Base-by-base conservation (phyloP, 2,113 vertebrate species). In the Notothenia rossii region DNA sequence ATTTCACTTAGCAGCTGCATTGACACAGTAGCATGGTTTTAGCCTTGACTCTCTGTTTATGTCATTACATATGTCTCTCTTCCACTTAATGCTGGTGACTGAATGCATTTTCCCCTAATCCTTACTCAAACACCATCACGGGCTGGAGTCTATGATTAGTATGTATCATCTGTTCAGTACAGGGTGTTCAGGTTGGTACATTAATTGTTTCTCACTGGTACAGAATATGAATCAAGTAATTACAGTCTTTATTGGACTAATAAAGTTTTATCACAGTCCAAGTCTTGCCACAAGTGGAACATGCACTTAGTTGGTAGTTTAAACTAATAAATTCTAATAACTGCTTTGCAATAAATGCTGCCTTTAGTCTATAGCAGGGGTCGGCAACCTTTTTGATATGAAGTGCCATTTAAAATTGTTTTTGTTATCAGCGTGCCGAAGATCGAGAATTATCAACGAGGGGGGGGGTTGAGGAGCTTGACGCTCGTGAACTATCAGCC, bases 1-100 rank as follows among this genome's bases (percentile, higher is more conserved):
- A 7, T 72, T 81, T 81, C 61, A 46, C 50, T 70, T 29, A 46
- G 36, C 62, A 64, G 29, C 72, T 45, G 58, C 43, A 43, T 18
- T 45, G 48, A 56, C n/a, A 56, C 56, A 36, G 8, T 10, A 13
- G 46, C 43, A 46, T n/a, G 13, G 13, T 13, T 22, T 9, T 58
- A 53, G 45, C 55, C 51, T 54, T 1, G 7, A n/a, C 33, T 69
- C 62, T 63, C 40, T 17, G 56, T 73, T 60, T 60, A 33, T 20
- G 15, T 29, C 25, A 22, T 17, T 46, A 63, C 17, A 73, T 46
- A 10, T 20, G 45, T 82, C 11, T 46, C 25, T 72, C 5, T 59
- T 55, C 1, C 14, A 56, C 14, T 11, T 55, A 55, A 25, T 33
- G 14, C 11, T 22, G 29, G 0, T 36, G 14, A 58, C 22, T 36